Percentiles rank a stretch among this genome's conserved stretches.
Evolutionary conservation across 2,797 vertebrate species (phyloP).

Genomic region (Australoheros facetus): DNA sequence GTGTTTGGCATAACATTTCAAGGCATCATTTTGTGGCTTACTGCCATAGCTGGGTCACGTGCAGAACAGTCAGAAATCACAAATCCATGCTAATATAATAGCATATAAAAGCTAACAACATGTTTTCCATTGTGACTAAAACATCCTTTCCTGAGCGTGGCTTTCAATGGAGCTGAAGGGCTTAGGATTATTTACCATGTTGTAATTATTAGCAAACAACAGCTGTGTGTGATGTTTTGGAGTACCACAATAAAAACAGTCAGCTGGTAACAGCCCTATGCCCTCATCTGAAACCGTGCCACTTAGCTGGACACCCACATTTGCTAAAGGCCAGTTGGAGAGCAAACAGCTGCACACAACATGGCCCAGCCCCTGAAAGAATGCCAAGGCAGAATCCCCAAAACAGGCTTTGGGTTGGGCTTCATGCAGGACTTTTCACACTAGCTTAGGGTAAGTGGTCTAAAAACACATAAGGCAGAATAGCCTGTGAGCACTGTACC

Average conservation of each 20-base stretch:
- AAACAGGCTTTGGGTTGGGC: conserved; percentile 60
- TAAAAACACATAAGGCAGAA: conserved; percentile 17
- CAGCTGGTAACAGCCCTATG: conserved; percentile 21
- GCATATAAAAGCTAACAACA: conserved; percentile 34
- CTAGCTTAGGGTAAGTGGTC: conserved; percentile 9
- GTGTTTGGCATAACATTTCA: not conserved
- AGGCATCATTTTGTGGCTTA: not conserved
- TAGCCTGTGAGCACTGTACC: not conserved
- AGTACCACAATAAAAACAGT: conserved; percentile 9
- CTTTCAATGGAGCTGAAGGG: conserved; percentile 4
- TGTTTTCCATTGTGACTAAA: conserved; percentile 43
- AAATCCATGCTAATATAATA: conserved; percentile 15
- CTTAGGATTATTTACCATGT: conserved; percentile 22
- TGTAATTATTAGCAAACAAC: conserved; percentile 33
- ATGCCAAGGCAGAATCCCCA: conserved; percentile 65
- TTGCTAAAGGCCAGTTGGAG: conserved; percentile 41
- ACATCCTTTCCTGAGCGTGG: conserved; percentile 17
- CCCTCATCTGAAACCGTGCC: conserved; percentile 52
- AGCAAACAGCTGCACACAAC: conserved; percentile 72
- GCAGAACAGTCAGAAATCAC: conserved; percentile 20
- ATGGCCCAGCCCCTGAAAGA: conserved; percentile 65
- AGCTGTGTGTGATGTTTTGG: conserved; percentile 35
- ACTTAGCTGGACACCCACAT: conserved; percentile 63
- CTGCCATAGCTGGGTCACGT: conserved; percentile 32
- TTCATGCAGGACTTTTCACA: conserved; percentile 47